Evolutionary conservation across 1,140 invertebrate species (phyloP).

Genomic region (Druon quercuslanigerum): DNA sequence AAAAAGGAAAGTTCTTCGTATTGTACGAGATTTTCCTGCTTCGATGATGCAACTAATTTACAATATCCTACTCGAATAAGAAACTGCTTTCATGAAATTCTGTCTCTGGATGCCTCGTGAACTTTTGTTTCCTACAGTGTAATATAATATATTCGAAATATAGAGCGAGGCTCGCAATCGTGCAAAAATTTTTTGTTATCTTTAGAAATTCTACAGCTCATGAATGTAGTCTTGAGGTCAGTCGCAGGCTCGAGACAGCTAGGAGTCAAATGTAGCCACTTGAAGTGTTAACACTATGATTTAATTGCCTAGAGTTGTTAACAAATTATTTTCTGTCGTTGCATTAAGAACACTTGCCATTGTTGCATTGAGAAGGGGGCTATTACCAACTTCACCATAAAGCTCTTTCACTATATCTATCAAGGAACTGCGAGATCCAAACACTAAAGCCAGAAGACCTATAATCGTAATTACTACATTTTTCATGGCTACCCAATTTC

Average conservation of each 20-base stretch:
- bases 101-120: conserved; percentile 11
- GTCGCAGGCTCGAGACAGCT: background rate
- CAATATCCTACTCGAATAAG: background rate
- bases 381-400: background rate
- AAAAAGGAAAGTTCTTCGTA: too few species aligned
- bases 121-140: background rate
- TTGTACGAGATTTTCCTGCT: too few species aligned
- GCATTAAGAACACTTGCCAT: background rate
- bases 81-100: conserved; percentile 3
- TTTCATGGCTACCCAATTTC: conserved; percentile 85
- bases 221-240: conserved; percentile 15
- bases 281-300: background rate
- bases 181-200: background rate
- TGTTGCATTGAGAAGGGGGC: background rate
- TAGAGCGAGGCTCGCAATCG: background rate
- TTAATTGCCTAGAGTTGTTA: background rate
- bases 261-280: background rate
- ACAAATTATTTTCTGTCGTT: background rate
- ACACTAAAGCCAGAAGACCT: conserved; percentile 85
- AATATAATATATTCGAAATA: conserved; percentile 10
- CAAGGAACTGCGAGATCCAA: conserved; percentile 87
- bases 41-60: background rate
- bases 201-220: background rate
- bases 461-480: conserved; percentile 85
- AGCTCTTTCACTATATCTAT: conserved; percentile 78